Evolutionary conservation across 2,113 vertebrate genomes (phyloP), one percentile per base, ranked within the genome.

Genomic region (Xiphophorus couchianus): DNA sequence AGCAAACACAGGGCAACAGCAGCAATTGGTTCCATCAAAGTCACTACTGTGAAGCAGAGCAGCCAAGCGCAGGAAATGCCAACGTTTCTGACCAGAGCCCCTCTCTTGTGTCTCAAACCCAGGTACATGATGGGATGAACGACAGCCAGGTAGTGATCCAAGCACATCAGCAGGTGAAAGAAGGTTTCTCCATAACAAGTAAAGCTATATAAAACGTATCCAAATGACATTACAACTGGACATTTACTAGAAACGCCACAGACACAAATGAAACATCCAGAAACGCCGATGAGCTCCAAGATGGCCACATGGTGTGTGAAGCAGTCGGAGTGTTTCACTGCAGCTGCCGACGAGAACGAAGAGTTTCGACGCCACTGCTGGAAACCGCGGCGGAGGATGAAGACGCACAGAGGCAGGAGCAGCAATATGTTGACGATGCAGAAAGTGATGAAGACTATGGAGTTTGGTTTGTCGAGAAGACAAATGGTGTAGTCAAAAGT

Each of bases 131-230:
- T n/a, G 0, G 77, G 77, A 63, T 69, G 62, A 29, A 70, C 3
- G 3, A 70, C 72, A 22, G 72, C 72, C 72, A 80, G 35, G 54
- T 80, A 80, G 48, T 30, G 72, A 25, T 80, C 66, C 27, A 65
- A 11, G 19, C 78, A 74, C 15, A 25, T 75, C 35, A 75, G 72
- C 0, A 42, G 33, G 0, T 75, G 66, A n/a, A 80, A 74, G 44
- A 15, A 74, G 13, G 51, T 74, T 14, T 74, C 0, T 66, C 78
- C 71, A 1, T 28, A 0, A 51, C 1, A 0, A 22, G 29, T 70
- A 0, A 70, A 35, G 39, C 10, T 6, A 22, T 14, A 42, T 14
- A 74, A 2, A 61, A 5, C 0, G 25, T 6, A 22, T 30, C 44
- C 78, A 33, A 12, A 25, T 11, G 3, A 0, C n/a, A 44, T 60